These are phyloP conservation scores for Sebastes schlegelii DNA, from an alignment of 2,113 vertebrate species.

Conservation along the genomic window DNA sequence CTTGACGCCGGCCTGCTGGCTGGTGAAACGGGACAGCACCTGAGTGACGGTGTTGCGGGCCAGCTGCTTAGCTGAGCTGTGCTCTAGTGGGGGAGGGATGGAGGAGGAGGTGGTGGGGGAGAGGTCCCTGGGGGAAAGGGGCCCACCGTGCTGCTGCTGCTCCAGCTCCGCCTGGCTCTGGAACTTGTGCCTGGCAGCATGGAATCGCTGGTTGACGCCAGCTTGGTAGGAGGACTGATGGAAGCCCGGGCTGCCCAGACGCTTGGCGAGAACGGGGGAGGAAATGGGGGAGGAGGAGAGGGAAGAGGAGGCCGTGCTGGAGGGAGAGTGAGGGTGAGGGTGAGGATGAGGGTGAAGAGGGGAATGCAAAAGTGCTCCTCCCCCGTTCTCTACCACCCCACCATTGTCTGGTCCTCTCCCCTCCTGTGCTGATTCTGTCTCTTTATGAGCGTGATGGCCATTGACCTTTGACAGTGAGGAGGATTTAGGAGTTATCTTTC, in stretches of 20 bases:
- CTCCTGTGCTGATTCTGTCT: conserved; percentile 73
- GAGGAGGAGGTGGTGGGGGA: conserved; percentile 88
- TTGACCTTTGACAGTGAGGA: conserved; percentile 86
- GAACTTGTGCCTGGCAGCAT: conserved; percentile 96
- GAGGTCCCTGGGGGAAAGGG: conserved; percentile 88
- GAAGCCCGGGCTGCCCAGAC: conserved; percentile 86
- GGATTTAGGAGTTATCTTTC: conserved; percentile 70
- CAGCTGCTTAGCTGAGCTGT: conserved; percentile 92
- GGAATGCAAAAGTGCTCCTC: conserved; percentile 62
- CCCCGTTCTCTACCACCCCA: conserved; percentile 82
- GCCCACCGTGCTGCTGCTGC: conserved; percentile 79
- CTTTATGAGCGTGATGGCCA: conserved; percentile 80
- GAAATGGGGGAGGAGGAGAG: conserved; percentile 96
- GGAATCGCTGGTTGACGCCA: conserved; percentile 96
- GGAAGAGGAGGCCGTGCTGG: conserved; percentile 92
- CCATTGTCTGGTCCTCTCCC: conserved; percentile 78
- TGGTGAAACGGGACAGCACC: conserved; percentile 97
- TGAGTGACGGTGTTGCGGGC: conserved; percentile 98
- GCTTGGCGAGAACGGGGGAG: conserved; percentile 91
- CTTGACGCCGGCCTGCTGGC: conserved; percentile 90
- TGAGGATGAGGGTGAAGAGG: conserved; percentile 77
- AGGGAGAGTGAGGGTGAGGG: conserved; percentile 80
- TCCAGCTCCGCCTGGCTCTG: conserved; percentile 94
- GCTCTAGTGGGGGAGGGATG: conserved; percentile 84
- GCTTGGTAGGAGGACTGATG: conserved; percentile 96